A percentile compares a stretch with the other conserved stretches of the same genome.
Conservation (phyloP, 92 coral and sea anemone genomes). For the Porites rus region DNA sequence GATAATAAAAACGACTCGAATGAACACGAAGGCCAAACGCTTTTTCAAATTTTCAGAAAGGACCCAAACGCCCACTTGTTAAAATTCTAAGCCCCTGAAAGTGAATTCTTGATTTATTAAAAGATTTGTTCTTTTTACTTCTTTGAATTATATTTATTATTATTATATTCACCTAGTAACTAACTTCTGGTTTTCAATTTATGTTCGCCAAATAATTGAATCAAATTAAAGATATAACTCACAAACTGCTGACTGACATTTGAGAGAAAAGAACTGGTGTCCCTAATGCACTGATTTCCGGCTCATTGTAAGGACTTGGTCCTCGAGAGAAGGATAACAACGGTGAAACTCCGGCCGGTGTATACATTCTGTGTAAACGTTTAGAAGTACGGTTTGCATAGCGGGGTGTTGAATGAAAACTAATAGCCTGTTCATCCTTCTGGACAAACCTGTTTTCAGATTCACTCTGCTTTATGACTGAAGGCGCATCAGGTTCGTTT, state of each 20-base stretch:
- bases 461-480: not conserved
- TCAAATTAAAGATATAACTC: not conserved
- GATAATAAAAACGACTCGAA: too few relatives aligned
- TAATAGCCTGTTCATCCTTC: not conserved
- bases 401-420: conserved; percentile 24
- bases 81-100: too few relatives aligned
- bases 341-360: conserved; percentile 7
- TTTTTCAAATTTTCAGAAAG: too few relatives aligned
- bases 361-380: not conserved
- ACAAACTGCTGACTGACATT: conserved; percentile 19
- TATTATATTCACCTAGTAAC: too few relatives aligned
- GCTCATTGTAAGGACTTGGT: not conserved
- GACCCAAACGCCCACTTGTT: too few relatives aligned
- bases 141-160: too few relatives aligned
- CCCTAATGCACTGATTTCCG: not conserved
- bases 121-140: too few relatives aligned
- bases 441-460: not conserved
- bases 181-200: too few relatives aligned
- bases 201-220: too few relatives aligned
- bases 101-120: too few relatives aligned
- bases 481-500: not conserved
- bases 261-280: conserved; percentile 24
- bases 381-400: not conserved
- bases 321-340: not conserved
- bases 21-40: too few relatives aligned